phyloP scores from a whole-genome alignment of 2,113 vertebrate species.

The Pogona vitticeps region DNA sequence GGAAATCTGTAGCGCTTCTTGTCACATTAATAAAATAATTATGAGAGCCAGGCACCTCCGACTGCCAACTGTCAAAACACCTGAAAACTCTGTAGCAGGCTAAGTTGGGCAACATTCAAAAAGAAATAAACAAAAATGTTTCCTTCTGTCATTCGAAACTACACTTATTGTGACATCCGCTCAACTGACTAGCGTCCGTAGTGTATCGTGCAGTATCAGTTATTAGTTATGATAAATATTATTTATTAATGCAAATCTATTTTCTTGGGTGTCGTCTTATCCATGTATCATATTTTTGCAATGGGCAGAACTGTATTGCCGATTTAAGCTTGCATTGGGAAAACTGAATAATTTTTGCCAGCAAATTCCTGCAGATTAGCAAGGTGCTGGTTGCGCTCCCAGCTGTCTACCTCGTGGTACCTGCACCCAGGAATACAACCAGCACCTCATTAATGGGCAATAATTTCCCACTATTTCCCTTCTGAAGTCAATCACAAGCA shows the following conservation, averaged over 20 bases:
- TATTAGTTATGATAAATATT: too few species aligned
- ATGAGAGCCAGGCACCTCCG: conserved; percentile 77
- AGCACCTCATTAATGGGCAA: too few species aligned
- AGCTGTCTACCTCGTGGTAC: too few species aligned
- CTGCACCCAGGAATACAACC: too few species aligned
- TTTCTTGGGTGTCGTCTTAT: conserved; percentile 79
- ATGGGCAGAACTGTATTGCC: too few species aligned
- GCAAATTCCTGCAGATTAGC: too few species aligned
- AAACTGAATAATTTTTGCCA: too few species aligned
- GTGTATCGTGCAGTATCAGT: conserved; percentile 76
- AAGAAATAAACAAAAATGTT: conserved; percentile 31
- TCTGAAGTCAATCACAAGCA: too few species aligned
- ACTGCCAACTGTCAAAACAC: conserved; percentile 77
- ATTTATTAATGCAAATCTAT: conserved; percentile 76
- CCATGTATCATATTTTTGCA: conserved; percentile 55
- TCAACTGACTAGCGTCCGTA: conserved; percentile 86
- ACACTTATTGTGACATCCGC: conserved; percentile 75
- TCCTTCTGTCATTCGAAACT: conserved; percentile 64
- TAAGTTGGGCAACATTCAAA: conserved; percentile 69
- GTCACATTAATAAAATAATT: conserved; percentile 86
- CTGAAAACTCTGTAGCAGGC: conserved; percentile 72
- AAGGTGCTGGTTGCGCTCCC: too few species aligned
- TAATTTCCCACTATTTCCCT: too few species aligned
- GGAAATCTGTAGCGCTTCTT: conserved; percentile 80
- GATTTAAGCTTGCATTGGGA: too few species aligned